Base-by-base conservation (phyloP, 2,113 vertebrate species). In the Eleginops maclovinus region DNA sequence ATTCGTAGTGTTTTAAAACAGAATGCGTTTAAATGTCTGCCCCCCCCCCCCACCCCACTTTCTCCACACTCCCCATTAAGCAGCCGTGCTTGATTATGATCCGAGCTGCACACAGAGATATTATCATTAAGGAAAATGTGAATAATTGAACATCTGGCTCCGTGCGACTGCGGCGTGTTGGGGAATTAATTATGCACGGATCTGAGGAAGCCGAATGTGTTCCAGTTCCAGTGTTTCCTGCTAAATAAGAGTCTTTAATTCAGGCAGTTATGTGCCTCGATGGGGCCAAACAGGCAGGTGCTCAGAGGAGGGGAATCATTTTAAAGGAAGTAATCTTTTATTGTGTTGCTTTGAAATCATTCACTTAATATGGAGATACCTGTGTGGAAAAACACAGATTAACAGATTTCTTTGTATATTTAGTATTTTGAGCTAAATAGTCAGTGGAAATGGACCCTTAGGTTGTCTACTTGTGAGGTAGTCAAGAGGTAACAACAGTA, bases 61-160 rank as follows among this genome's bases (percentile, higher is more conserved):
- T 31, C 31, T 31, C 12, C 40, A 47, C 24, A 3, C 3, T 59
- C 56, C 75, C 70, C 78, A 81, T 84, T 86, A 84, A 85, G 47
- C 80, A 74, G 63, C 75, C 76, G 7, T 79, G 40, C 79, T 66
- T 91, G 84, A 90, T 90, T 89, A 72, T 75, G 71, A 77, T 81
- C 67, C 56, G 10, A 40, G 66, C 68, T 83, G 83, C 82, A 82
- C 84, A 89, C 80, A 2, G 72, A 81, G 77, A 79, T 84, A 88
- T 93, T 90, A 90, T 93, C 87, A 91, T 92, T 80, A 92, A 88
- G 88, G 71, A 93, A n/a, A 90, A 91, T 72, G 70, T 36, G 78
- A 82, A 83, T 88, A 86, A 93, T 88, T 88, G 87, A 92, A 93
- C 92, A 94, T 93, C 92, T 93, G 93, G 91, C 72, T 81, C 50